phyloP scores from a whole-genome alignment of 2,888 invertebrate genomes.

The Hirtodrosophila duncani region DNA sequence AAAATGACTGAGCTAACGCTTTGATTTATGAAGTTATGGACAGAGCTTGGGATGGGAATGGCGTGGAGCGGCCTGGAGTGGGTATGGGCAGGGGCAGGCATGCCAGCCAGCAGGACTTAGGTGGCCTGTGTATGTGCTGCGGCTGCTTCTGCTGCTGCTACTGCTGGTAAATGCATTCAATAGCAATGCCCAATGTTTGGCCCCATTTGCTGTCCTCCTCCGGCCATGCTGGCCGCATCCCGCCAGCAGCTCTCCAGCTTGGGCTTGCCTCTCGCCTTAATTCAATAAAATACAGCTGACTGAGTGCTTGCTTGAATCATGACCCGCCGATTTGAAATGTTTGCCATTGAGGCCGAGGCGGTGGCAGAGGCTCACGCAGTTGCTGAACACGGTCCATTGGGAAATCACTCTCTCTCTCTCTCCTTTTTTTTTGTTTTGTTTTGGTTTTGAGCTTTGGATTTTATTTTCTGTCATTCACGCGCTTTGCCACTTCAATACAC shows the following conservation, averaged over 20 bases:
- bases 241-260: constrained; percentile 14
- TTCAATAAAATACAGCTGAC: constrained; percentile 71
- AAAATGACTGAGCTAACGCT: constrained; percentile 73
- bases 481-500: too few relatives aligned
- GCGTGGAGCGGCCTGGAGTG: too few relatives aligned
- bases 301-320: constrained; percentile 71
- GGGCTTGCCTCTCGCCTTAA: constrained; percentile 43
- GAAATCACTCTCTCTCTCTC: constrained; percentile 46
- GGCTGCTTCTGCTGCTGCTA: too few relatives aligned
- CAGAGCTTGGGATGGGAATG: too few relatives aligned
- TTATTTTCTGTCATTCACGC: too few relatives aligned
- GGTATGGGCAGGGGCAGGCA: too few relatives aligned
- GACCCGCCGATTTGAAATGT: constrained; percentile 69
- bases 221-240: background rate
- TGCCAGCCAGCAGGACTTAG: too few relatives aligned
- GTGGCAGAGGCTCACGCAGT: constrained; percentile 36
- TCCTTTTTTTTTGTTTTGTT: background rate
- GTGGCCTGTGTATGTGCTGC: too few relatives aligned
- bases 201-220: constrained; percentile 49
- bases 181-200: too few relatives aligned
- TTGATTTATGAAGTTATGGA: constrained; percentile 70
- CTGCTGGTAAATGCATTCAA: too few relatives aligned
- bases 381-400: constrained; percentile 58
- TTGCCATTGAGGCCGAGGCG: constrained; percentile 33
- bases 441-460: constrained; percentile 15